A percentile compares a stretch with the other conserved stretches of the same genome.
phyloP scores from a whole-genome alignment of 2,888 invertebrate genomes.

The Nephrocerus scutellatus region DNA sequence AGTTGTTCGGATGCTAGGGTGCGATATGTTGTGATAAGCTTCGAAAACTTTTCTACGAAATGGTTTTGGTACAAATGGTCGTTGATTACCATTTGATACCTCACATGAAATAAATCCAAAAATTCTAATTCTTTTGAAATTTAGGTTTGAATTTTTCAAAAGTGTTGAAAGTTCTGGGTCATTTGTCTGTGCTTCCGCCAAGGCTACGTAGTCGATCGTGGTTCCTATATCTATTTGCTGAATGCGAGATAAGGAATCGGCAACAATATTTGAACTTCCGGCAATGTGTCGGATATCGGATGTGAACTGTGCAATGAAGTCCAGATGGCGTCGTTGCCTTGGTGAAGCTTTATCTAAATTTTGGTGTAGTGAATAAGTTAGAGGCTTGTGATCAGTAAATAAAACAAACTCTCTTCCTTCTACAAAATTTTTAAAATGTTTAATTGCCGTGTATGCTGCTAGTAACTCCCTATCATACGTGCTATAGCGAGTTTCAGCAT shows the following conservation, averaged over 20 bases:
- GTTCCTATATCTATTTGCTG: neutral
- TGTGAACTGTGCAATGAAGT: slow-evolving; percentile 7
- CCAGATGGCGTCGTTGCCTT: slow-evolving; percentile 2
- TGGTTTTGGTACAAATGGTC: too few species aligned
- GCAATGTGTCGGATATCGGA: slow-evolving; percentile 2
- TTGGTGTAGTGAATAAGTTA: slow-evolving; percentile 3
- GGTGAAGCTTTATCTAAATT: slow-evolving; percentile 7
- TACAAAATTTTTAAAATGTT: slow-evolving; percentile 14
- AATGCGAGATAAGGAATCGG: slow-evolving; percentile 1
- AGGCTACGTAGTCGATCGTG: neutral
- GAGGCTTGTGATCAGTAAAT: slow-evolving; percentile 7
- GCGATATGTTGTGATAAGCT: too few species aligned
- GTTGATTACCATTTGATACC: too few species aligned
- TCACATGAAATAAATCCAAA: too few species aligned
- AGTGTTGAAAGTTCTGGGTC: slow-evolving; percentile 15
- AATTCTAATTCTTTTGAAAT: too few species aligned
- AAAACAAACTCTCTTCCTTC: slow-evolving; percentile 8
- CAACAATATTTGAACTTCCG: slow-evolving; percentile 1
- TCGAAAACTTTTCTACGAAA: too few species aligned
- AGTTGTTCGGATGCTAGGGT: too few species aligned
- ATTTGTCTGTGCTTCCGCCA: slow-evolving; percentile 1
- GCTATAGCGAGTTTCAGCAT: slow-evolving; percentile 13
- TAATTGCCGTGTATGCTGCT: slow-evolving; percentile 14
- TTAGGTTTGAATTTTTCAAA: too few species aligned
- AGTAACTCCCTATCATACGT: slow-evolving; percentile 18